Conservation (phyloP, 2,888 invertebrate species). For the Aspidapion aeneum region DNA sequence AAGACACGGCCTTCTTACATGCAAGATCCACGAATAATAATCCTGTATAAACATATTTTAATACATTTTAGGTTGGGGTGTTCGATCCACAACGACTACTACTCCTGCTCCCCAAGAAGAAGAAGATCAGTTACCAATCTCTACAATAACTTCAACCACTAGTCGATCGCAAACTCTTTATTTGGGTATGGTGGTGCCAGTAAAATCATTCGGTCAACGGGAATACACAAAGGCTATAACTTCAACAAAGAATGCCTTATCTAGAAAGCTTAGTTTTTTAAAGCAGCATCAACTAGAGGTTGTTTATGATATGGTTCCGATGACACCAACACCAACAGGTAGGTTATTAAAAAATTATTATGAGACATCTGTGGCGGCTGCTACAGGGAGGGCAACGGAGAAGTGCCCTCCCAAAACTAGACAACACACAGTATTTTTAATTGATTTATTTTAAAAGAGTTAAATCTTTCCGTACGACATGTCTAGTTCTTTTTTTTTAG, state of each 20-base stretch:
- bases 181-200: conserved; percentile 74
- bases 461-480: too few species aligned
- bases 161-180: conserved; percentile 44
- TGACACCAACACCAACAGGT: conserved; percentile 77
- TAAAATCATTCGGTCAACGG: conserved; percentile 70
- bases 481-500: too few species aligned
- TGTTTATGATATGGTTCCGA: conserved; percentile 66
- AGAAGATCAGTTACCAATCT: conserved; percentile 33
- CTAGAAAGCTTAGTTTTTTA: conserved; percentile 65
- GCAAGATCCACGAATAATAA: too few species aligned
- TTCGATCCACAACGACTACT: conserved; percentile 35
- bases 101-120: conserved; percentile 38
- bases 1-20: too few species aligned
- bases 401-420: too few species aligned
- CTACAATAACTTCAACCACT: conserved; percentile 28
- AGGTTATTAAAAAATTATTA: too few species aligned
- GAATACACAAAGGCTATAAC: conserved; percentile 70
- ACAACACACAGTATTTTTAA: too few species aligned
- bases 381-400: too few species aligned
- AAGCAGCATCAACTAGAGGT: conserved; percentile 67
- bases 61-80: conserved; percentile 27
- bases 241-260: conserved; percentile 61
- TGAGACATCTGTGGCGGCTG: too few species aligned
- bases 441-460: too few species aligned
- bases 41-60: too few species aligned